Conservation (phyloP, 2,797 vertebrate species). For the Poeciliopsis turneri region DNA sequence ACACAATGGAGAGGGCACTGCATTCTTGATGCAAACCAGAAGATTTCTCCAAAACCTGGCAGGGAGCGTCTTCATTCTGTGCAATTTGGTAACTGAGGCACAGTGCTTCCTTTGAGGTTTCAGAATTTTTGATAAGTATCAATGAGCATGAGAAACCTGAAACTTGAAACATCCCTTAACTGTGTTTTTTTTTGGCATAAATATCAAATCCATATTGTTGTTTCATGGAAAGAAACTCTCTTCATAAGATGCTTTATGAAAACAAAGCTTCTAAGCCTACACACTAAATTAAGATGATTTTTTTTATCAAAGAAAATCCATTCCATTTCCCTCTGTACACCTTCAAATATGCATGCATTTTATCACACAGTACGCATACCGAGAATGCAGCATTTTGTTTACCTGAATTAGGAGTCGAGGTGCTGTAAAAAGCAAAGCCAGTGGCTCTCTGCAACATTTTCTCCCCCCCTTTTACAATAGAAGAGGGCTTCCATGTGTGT, state of each 20-base stretch:
- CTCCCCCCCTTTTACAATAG: not conserved
- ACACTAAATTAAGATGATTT: not conserved
- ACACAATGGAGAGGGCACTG: not conserved
- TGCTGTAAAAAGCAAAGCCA: not conserved
- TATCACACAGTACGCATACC: not conserved
- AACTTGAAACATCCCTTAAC: not conserved
- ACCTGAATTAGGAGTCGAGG: not conserved
- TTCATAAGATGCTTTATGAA: not conserved
- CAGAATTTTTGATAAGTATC: not conserved
- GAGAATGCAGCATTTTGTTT: not conserved
- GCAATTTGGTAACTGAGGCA: not conserved
- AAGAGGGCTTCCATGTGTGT: slow-evolving; percentile 9
- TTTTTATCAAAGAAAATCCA: not conserved
- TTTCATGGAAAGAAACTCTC: not conserved
- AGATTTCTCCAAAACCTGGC: not conserved
- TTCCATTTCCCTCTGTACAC: not conserved
- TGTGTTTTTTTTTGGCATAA: not conserved
- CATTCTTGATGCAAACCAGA: not conserved
- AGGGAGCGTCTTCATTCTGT: not conserved
- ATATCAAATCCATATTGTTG: not conserved
- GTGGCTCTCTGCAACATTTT: not conserved
- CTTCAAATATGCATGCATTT: not conserved
- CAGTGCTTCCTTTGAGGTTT: not conserved
- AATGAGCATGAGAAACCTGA: not conserved
- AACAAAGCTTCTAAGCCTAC: not conserved